These are phyloP conservation scores for Oophaga sylvatica DNA, from an alignment of 2,797 vertebrate species.

Conservation along the genomic window DNA sequence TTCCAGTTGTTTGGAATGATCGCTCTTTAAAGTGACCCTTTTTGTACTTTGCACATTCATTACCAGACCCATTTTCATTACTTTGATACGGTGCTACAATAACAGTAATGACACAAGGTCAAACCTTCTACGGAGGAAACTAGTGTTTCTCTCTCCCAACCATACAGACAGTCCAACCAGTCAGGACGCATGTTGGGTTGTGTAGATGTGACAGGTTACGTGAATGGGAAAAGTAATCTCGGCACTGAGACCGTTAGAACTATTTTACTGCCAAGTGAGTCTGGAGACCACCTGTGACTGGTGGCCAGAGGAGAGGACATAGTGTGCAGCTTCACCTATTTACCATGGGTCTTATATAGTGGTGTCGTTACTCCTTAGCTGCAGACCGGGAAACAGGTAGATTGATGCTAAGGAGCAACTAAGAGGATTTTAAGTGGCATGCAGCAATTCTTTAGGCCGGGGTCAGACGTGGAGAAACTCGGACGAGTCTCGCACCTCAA, in stretches of 20 bases:
- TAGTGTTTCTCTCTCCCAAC: neutral
- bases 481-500: too few species aligned
- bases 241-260: constrained; percentile 69
- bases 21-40: constrained; percentile 83
- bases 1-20: constrained; percentile 87
- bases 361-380: neutral
- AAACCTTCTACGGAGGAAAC: neutral
- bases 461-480: too few species aligned
- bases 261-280: constrained; percentile 64
- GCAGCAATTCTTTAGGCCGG: neutral
- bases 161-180: constrained; percentile 35
- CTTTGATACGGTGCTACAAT: constrained; percentile 89
- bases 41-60: constrained; percentile 97
- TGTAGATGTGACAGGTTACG: constrained; percentile 67
- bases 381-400: neutral
- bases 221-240: constrained; percentile 65
- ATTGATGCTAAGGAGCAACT: neutral
- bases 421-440: neutral
- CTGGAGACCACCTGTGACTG: neutral
- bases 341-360: neutral
- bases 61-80: constrained; percentile 84
- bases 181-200: constrained; percentile 64
- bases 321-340: neutral
- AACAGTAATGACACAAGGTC: constrained; percentile 66
- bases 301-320: neutral